Percentiles rank a stretch among this genome's conserved stretches.
Conservation (phyloP, 2,113 vertebrate genomes). For the Entelurus aequoreus region DNA sequence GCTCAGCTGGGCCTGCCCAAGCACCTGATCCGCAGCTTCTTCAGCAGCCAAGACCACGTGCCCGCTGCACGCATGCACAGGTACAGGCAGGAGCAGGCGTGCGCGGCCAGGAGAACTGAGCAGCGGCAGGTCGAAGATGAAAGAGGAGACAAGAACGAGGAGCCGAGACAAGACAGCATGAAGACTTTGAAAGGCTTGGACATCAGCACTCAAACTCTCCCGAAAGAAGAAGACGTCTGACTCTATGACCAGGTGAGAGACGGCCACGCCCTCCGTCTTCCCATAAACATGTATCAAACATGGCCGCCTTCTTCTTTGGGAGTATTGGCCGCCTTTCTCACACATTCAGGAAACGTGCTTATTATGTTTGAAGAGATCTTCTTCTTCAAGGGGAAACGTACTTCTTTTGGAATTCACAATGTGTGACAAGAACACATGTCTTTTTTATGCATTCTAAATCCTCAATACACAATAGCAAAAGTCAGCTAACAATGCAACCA, state of each 20-base stretch:
- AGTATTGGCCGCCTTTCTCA: too few relatives aligned
- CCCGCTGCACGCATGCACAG: conserved; percentile 47
- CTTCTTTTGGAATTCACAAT: too few relatives aligned
- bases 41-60: conserved; percentile 86
- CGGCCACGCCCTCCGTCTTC: too few relatives aligned
- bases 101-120: conserved; percentile 13
- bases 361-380: too few relatives aligned
- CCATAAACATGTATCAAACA: too few relatives aligned
- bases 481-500: too few relatives aligned
- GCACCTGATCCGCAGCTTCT: conserved; percentile 92
- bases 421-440: too few relatives aligned
- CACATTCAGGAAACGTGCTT: too few relatives aligned
- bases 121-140: conserved; percentile 18
- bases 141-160: conserved; percentile 11
- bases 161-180: conserved; percentile 8
- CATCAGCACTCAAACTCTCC: conserved; percentile 77
- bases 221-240: conserved; percentile 85
- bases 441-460: too few relatives aligned
- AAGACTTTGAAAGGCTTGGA: conserved; percentile 79
- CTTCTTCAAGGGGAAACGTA: too few relatives aligned
- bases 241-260: conserved; percentile 21
- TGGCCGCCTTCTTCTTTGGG: background rate
- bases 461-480: too few relatives aligned
- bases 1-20: conserved; percentile 92
- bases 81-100: conserved; percentile 5